These are phyloP conservation scores for Aphelocoma coerulescens DNA, from an alignment of 2,113 vertebrate genomes.

Conservation along the genomic window DNA sequence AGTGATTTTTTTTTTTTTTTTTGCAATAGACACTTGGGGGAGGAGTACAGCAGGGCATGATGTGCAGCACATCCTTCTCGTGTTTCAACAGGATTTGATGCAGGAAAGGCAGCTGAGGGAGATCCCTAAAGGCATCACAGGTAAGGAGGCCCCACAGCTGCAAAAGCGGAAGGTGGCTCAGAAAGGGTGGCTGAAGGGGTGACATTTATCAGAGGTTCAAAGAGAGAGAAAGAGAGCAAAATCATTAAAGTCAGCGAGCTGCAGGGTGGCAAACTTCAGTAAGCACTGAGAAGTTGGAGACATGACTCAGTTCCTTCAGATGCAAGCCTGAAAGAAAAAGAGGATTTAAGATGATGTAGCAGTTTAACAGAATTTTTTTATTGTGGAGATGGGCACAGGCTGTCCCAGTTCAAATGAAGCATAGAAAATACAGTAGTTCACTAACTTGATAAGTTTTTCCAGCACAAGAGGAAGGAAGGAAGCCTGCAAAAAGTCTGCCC, in stretches of 20 bases:
- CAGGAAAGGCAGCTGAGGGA: neutral
- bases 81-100: neutral
- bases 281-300: neutral
- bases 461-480: conserved; percentile 16
- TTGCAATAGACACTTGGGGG: neutral
- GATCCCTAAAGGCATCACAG: neutral
- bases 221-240: neutral
- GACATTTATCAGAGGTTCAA: neutral
- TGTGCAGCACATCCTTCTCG: neutral
- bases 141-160: neutral
- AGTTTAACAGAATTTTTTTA: neutral
- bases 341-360: neutral
- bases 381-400: neutral
- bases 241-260: neutral
- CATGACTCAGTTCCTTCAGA: neutral
- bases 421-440: neutral
- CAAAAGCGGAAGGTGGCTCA: neutral
- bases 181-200: neutral
- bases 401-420: neutral
- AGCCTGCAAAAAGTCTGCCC: conserved; percentile 15
- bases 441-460: neutral
- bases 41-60: neutral
- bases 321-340: neutral
- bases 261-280: neutral
- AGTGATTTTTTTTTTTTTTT: neutral